Evolutionary conservation across 2,797 vertebrate genomes (phyloP), one percentile per base, ranked within the genome.

Genomic region (Dipus sagitta): DNA sequence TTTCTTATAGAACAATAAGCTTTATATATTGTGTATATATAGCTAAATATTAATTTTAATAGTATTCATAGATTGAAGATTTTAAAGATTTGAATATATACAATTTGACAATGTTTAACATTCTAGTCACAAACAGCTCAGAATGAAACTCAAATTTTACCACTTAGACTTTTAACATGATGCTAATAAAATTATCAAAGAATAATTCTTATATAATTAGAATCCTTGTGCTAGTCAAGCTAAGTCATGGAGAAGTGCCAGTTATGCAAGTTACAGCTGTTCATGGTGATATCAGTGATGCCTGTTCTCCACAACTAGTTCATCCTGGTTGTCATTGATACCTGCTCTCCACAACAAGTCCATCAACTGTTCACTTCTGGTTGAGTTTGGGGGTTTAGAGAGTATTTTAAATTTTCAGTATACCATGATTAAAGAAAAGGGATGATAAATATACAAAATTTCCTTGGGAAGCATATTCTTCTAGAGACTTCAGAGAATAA

Each of bases 91-190:
- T 87, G 34, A 52, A 38, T 81, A 72, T 64, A 42, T 83, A 8
- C 18, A 81, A 32, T 70, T 90, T 81, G 26, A 34, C 83, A 86
- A 67, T 89, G 52, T 75, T 92, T 47, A 47, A 47, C 47, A 47
- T 47, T 47, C 47, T 47, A 47, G 47, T 47, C 11, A 47, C 47
- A 47, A 47, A 91, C 14, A 34, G 6, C 52, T 54, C n/a, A 71
- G 62, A 15, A 6, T 62, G 60, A 74, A 32, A 75, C 75, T 91
- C 15, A 75, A 77, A 1, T 67, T 85, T n/a, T 82, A 21, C 3
- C 11, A 86, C 65, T 88, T 77, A 82, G n/a, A 93, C 38, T 71
- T 79, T 5, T 76, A 62, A 34, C 2, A 32, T 68, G 32, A 34
- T 80, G 28, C 23, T 30, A 52, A 58, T 38, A 80, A 68, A 42